Percentiles rank a stretch among this genome's conserved stretches.
Evolutionary conservation across 2,113 vertebrate genomes (phyloP).

Genomic region (Excalfactoria chinensis): DNA sequence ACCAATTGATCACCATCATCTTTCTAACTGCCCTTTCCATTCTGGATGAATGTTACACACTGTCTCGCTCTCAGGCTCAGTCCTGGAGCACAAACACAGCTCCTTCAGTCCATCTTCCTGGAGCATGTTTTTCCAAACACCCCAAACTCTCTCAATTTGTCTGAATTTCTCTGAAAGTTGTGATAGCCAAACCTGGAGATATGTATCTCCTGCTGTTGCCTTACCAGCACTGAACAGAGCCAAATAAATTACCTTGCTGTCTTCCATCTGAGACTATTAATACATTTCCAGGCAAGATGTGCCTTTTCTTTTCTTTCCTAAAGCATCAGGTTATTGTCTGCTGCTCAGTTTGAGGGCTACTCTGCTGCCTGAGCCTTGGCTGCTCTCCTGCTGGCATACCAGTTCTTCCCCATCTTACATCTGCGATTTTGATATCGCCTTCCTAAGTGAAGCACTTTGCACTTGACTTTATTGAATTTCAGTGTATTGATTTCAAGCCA

Average conservation of each 20-base stretch:
- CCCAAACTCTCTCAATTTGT: conserved; percentile 41
- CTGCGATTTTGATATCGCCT: background rate
- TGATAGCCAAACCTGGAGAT: conserved; percentile 29
- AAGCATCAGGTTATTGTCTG: conserved; percentile 18
- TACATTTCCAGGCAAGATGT: background rate
- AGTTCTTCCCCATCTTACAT: background rate
- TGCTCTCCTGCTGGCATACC: conserved; percentile 10
- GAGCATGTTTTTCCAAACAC: conserved; percentile 46
- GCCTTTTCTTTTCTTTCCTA: conserved; percentile 25
- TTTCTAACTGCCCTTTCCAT: conserved; percentile 1
- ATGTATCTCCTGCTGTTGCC: conserved; percentile 16
- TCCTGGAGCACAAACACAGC: background rate
- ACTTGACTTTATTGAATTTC: conserved; percentile 67
- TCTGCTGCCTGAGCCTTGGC: background rate
- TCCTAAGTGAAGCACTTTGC: conserved; percentile 59
- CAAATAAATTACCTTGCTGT: conserved; percentile 41
- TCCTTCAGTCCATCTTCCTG: conserved; percentile 38
- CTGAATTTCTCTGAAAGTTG: background rate
- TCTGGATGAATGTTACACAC: background rate
- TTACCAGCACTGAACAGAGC: conserved; percentile 32
- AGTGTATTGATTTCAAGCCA: conserved; percentile 65
- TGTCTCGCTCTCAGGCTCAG: background rate
- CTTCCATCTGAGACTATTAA: conserved; percentile 10
- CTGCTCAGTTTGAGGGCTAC: conserved; percentile 38
- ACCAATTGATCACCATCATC: conserved; percentile 5